Percentiles rank a stretch among this genome's conserved stretches.
Evolutionary conservation across 1,140 invertebrate species (phyloP).

Genomic region (Holcopasites calliopsidis): DNA sequence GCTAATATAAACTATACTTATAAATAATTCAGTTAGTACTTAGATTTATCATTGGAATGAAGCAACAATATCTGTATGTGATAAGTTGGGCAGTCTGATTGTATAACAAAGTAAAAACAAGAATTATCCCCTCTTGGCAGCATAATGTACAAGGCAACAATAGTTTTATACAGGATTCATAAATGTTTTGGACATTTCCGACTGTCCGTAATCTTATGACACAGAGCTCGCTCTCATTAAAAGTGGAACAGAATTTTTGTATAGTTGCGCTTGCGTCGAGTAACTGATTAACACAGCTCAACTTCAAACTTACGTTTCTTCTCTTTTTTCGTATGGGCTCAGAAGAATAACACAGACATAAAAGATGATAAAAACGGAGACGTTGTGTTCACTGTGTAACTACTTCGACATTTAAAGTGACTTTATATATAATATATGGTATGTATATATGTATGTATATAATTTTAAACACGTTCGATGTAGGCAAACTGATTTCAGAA

Average conservation of each 20-base stretch:
- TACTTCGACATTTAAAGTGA: conserved; percentile 23
- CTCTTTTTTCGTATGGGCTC: conserved; percentile 35
- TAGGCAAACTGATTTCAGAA: conserved; percentile 20
- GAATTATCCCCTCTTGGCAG: conserved; percentile 59
- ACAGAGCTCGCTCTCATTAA: conserved; percentile 3
- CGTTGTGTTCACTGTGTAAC: conserved; percentile 35
- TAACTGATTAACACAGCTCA: conserved; percentile 18
- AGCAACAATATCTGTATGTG: conserved; percentile 46
- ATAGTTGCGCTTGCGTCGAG: not conserved
- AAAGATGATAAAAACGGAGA: conserved; percentile 35
- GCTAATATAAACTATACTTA: conserved; percentile 54
- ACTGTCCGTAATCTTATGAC: conserved; percentile 28
- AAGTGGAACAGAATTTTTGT: conserved; percentile 5
- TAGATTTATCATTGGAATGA: conserved; percentile 59
- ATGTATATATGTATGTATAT: no score
- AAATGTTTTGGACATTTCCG: conserved; percentile 42
- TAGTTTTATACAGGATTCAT: conserved; percentile 65
- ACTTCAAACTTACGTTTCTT: conserved; percentile 23
- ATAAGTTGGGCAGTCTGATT: conserved; percentile 55
- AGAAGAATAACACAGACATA: conserved; percentile 24
- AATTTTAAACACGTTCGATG: conserved; percentile 32
- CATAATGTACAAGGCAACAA: conserved; percentile 69
- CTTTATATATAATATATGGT: no score
- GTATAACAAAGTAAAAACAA: conserved; percentile 52
- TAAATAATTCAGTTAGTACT: conserved; percentile 53